Conservation (phyloP, 2,888 invertebrate genomes). For the Kuschelorhynchus macadamiae region DNA sequence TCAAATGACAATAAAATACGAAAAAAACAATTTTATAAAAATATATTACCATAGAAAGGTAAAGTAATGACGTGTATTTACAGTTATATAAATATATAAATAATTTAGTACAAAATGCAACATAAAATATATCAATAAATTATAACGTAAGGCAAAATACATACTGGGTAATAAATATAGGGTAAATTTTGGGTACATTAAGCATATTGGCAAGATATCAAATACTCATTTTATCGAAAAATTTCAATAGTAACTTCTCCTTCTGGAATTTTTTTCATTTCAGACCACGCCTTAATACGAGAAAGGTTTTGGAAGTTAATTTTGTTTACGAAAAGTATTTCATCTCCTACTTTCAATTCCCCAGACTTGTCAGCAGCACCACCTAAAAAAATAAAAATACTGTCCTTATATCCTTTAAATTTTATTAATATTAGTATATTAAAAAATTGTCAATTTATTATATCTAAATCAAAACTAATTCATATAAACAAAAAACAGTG, state of each 20-base stretch:
- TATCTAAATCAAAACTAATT: no score
- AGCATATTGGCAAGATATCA: conserved; percentile 54
- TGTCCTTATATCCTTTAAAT: no score
- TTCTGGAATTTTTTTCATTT: conserved; percentile 90
- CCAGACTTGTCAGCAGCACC: conserved; percentile 92
- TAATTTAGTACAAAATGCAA: conserved; percentile 58
- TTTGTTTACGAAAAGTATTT: conserved; percentile 87
- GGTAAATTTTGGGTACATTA: conserved; percentile 51
- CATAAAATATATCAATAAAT: conserved; percentile 59
- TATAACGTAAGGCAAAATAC: conserved; percentile 54
- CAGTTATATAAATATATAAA: no score
- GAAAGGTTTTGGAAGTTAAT: conserved; percentile 86
- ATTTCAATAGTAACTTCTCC: conserved; percentile 72
- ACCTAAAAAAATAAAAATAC: conserved; percentile 76
- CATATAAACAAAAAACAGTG: no score
- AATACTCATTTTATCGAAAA: conserved; percentile 53
- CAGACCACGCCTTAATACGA: conserved; percentile 95
- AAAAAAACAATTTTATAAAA: no score
- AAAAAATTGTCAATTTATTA: no score
- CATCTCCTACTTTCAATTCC: conserved; percentile 87
- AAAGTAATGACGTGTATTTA: no score
- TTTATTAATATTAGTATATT: no score
- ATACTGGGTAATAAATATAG: conserved; percentile 48
- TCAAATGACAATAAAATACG: no score
- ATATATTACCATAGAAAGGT: no score